Evolutionary conservation across 2,113 vertebrate species (phyloP), one percentile per base, ranked within the genome.

Genomic region (Leptocoma aspasia): DNA sequence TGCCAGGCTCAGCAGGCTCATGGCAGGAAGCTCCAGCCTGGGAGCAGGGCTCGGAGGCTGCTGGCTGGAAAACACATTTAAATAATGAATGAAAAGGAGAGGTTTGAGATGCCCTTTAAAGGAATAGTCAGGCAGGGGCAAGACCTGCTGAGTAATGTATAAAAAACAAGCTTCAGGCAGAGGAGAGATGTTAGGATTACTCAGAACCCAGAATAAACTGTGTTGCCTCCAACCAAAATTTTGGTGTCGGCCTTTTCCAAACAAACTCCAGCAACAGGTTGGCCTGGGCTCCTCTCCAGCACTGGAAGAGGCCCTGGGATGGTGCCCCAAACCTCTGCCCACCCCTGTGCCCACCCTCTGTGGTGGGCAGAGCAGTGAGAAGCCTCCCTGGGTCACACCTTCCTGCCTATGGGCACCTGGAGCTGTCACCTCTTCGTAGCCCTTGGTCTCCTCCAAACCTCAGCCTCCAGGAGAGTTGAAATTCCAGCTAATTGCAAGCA

Each of bases 161-260:
- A 84, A 97, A 96, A 96, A 96, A 90, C 94, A 96, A 94, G 84
- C 91, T 92, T 79, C 80, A 87, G 95, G 73, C 93, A 96, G 76
- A 95, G 92, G 70, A 73, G 89, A 91, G 92, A 94, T 96, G 96
- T 96, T 97, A 96, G 94, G 85, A 97, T 97, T 96, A 96, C 86
- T 92, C 72, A 75, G 94, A 76, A 95, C 61, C 30, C 71, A 96
- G 92, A 94, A 86, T 96, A 97, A 97, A 97, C 92, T 87, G 30
- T 69, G n/a, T 31, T 93, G 73, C 91, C 82, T 93, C 91, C 93
- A 97, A 95, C 54, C 47, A 86, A 95, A 95, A 84, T 89, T 73
- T 80, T 80, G 83, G 72, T 52, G 27, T 73, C 4, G 9, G 84
- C 47, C 86, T 96, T 91, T 92, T 96, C 92, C 86, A 97, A 97